These are phyloP conservation scores for Galemys pyrenaicus DNA, from an alignment of 2,113 vertebrate species.

Conservation along the genomic window DNA sequence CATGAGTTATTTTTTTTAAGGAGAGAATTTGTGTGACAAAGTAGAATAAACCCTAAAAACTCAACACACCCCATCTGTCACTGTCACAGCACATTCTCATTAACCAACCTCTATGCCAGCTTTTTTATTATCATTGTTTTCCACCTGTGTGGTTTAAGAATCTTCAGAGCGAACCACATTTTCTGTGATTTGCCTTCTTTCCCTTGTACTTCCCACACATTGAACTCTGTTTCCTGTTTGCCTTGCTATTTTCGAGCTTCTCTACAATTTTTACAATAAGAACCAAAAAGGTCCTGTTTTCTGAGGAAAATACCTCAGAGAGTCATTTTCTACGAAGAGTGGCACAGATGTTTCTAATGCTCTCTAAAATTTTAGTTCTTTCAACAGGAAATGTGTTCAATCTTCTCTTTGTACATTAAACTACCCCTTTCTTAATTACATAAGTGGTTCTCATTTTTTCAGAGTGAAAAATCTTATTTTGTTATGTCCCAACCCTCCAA, in stretches of 20 bases:
- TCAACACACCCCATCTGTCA: background rate
- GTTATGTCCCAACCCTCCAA: background rate
- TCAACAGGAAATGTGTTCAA: background rate
- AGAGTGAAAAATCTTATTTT: background rate
- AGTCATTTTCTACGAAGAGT: conserved; percentile 46
- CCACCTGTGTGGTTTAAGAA: background rate
- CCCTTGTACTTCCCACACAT: conserved; percentile 12
- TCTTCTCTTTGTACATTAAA: background rate
- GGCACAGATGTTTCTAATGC: background rate
- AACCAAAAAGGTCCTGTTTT: background rate
- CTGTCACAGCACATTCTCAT: background rate
- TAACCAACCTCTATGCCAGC: background rate
- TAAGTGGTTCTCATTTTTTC: background rate
- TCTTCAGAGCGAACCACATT: background rate
- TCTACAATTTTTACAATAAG: conserved; percentile 23
- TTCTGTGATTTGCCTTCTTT: background rate
- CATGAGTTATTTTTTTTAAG: background rate
- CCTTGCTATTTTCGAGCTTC: background rate
- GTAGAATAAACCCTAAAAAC: background rate
- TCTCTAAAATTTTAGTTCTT: conserved; percentile 12
- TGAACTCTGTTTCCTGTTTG: conserved; percentile 60
- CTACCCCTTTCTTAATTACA: background rate
- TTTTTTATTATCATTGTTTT: background rate
- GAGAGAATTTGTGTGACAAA: background rate
- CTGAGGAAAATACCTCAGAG: background rate